These are phyloP conservation scores for Clitarchus hookeri DNA, from an alignment of 2,888 invertebrate species.

Conservation along the genomic window DNA sequence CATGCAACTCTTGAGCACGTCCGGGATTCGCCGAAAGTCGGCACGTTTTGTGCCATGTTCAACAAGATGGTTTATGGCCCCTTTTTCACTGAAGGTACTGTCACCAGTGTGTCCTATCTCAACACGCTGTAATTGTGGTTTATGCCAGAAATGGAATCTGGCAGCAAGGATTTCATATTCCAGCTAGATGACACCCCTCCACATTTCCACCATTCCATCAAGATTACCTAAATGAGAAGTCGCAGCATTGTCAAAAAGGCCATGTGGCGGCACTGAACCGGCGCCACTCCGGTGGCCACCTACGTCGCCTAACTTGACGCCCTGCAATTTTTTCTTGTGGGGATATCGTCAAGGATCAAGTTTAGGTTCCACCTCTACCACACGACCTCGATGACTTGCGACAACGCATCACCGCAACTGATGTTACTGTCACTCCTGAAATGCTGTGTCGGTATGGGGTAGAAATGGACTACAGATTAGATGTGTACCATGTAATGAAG, in stretches of 20 bases:
- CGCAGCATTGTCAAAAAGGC: not conserved
- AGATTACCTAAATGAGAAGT: not conserved
- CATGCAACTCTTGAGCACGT: conserved; percentile 1
- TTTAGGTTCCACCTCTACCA: conserved; percentile 7
- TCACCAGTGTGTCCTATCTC: not conserved
- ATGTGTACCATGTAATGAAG: not conserved
- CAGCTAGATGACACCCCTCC: not conserved
- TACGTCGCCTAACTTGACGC: not conserved
- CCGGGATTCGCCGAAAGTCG: not conserved
- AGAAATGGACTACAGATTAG: conserved; percentile 17
- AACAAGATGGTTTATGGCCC: not conserved
- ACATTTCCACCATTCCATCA: not conserved
- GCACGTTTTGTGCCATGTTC: not conserved
- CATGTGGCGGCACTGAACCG: not conserved
- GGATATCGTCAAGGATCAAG: not conserved
- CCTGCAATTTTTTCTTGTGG: conserved; percentile 19
- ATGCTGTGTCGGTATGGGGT: not conserved
- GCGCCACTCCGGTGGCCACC: not conserved
- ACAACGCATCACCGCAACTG: not conserved
- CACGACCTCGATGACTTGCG: not conserved
- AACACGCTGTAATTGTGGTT: conserved; percentile 16
- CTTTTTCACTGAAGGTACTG: not conserved
- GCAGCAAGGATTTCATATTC: conserved; percentile 2
- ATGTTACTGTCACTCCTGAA: not conserved
- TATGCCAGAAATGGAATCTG: not conserved